These are phyloP conservation scores for Trissolcus brochymenae DNA, from an alignment of 2,888 invertebrate genomes.

Conservation along the genomic window DNA sequence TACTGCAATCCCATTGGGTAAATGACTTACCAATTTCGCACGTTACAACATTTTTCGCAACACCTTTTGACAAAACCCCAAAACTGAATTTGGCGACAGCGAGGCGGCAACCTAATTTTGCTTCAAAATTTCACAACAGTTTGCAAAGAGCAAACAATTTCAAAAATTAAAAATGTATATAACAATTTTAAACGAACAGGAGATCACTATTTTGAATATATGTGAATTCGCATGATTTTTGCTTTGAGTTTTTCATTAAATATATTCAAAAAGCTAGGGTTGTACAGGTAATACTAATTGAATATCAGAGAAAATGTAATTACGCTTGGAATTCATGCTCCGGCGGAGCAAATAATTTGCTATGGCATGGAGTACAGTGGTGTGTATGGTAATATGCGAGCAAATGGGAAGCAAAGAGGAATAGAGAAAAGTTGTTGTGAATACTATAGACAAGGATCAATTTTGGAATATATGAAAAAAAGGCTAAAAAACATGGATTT, in stretches of 20 bases:
- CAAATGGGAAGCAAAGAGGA: conserved; percentile 57
- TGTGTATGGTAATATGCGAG: conserved; percentile 58
- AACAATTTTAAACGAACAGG: not conserved
- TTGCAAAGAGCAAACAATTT: not conserved
- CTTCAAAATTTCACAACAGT: not conserved
- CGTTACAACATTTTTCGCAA: too few relatives aligned
- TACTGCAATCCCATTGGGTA: conserved; percentile 34
- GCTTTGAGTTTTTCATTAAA: conserved; percentile 51
- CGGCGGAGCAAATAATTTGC: conserved; percentile 76
- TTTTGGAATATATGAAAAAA: conserved; percentile 47
- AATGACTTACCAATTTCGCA: conserved; percentile 29
- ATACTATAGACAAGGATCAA: conserved; percentile 60
- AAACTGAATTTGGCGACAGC: too few relatives aligned
- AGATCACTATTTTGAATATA: not conserved
- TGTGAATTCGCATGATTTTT: not conserved
- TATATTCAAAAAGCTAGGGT: conserved; percentile 61
- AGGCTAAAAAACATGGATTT: too few relatives aligned
- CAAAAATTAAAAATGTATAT: not conserved
- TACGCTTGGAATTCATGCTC: conserved; percentile 76
- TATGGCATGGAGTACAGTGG: conserved; percentile 66
- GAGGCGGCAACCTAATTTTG: not conserved
- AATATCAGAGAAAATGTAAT: conserved; percentile 76
- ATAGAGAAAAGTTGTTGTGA: conserved; percentile 47
- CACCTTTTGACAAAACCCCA: too few relatives aligned
- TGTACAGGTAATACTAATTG: conserved; percentile 74